Conservation (phyloP, 2,797 vertebrate species). For the Silurus aristotelis region DNA sequence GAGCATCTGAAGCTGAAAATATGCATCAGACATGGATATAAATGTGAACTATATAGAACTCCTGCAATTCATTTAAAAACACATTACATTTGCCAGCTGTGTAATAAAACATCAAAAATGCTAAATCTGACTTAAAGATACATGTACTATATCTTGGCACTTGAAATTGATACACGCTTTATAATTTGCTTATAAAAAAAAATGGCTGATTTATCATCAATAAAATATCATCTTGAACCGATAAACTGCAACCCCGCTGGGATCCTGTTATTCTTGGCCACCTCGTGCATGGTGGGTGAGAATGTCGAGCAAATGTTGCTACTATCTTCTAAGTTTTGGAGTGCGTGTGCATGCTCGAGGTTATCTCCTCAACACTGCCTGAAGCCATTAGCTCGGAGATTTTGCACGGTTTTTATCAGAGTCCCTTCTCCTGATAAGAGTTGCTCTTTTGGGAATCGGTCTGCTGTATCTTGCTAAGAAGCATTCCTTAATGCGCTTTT, state of each 20-base stretch:
- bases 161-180: not conserved
- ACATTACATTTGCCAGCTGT: not conserved
- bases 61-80: not conserved
- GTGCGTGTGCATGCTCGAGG: not conserved
- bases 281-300: not conserved
- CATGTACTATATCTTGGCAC: not conserved
- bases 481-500: not conserved
- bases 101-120: not conserved
- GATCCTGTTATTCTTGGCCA: no score
- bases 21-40: not conserved
- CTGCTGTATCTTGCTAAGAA: not conserved
- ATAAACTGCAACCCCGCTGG: no score
- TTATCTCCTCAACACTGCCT: not conserved
- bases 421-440: slow-evolving; percentile 8
- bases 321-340: not conserved
- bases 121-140: not conserved
- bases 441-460: not conserved
- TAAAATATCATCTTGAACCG: no score
- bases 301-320: not conserved
- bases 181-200: no score
- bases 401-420: not conserved
- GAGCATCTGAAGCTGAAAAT: not conserved
- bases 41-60: not conserved
- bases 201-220: not conserved
- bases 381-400: not conserved